A percentile compares a stretch with the other conserved stretches of the same genome.
These are phyloP conservation scores for Perithous albicinctus DNA, from an alignment of 2,888 invertebrate genomes.

Conservation along the genomic window DNA sequence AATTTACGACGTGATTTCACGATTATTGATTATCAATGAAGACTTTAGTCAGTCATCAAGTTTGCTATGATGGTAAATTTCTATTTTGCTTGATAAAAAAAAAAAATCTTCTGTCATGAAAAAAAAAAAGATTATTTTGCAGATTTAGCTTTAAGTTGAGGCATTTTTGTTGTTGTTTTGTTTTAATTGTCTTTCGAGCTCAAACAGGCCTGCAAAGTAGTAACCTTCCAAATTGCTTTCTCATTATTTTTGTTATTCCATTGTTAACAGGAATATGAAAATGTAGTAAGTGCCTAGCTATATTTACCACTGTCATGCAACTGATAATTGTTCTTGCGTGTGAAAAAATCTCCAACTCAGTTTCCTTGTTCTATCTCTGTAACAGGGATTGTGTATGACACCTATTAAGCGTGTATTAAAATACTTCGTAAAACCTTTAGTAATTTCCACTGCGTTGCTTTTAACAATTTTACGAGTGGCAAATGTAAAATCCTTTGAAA, in stretches of 20 bases:
- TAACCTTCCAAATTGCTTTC: no score
- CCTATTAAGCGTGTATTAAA: not conserved
- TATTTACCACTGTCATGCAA: slow-evolving; percentile 78
- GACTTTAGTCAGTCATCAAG: no score
- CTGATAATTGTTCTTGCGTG: slow-evolving; percentile 80
- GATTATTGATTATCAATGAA: no score
- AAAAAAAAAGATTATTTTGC: no score
- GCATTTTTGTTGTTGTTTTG: no score
- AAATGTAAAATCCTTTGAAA: slow-evolving; percentile 13
- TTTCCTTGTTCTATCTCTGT: slow-evolving; percentile 76
- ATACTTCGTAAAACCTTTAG: slow-evolving; percentile 30
- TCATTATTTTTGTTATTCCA: slow-evolving; percentile 77
- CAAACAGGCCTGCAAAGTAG: no score
- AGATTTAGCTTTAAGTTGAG: no score
- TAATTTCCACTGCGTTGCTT: not conserved
- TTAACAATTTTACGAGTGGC: not conserved
- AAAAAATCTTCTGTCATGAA: no score
- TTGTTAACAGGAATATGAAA: slow-evolving; percentile 78
- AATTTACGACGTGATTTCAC: no score
- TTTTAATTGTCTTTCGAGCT: no score
- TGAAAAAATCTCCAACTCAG: slow-evolving; percentile 80
- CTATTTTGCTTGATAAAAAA: no score
- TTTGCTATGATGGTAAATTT: no score
- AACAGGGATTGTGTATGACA: not conserved
- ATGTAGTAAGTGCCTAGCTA: slow-evolving; percentile 77